These are phyloP conservation scores for Acrobasis repandana DNA, from an alignment of 2,888 invertebrate genomes.

Conservation along the genomic window DNA sequence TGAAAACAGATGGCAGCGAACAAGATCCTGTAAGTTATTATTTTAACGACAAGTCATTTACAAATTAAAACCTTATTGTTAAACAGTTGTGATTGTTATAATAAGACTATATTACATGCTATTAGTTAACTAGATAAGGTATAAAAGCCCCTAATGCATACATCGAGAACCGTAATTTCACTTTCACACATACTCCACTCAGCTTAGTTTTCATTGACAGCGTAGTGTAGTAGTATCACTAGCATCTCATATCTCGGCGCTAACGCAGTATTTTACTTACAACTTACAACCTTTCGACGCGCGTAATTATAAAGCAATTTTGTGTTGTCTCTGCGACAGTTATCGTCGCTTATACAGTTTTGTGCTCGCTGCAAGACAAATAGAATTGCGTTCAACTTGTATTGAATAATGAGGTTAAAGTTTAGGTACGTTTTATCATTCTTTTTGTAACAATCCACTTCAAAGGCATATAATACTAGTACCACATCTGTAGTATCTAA, in stretches of 20 bases:
- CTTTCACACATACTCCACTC: slow-evolving; percentile 33
- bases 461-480: background rate
- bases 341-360: background rate
- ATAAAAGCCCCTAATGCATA: background rate
- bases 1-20: slow-evolving; percentile 89
- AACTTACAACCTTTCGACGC: background rate
- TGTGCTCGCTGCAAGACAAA: background rate
- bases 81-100: no score
- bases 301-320: background rate
- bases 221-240: background rate
- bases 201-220: slow-evolving; percentile 32
- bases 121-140: no score
- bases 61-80: no score
- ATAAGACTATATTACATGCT: no score
- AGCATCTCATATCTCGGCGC: no score
- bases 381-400: background rate
- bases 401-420: slow-evolving; percentile 6
- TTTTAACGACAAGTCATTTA: background rate
- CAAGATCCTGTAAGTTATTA: slow-evolving; percentile 87
- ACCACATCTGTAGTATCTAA: background rate
- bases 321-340: background rate
- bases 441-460: background rate
- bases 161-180: slow-evolving; percentile 27
- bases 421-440: background rate
- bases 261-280: no score